These are phyloP conservation scores for Emydura subglobosa DNA, from an alignment of 2,113 vertebrate genomes.

Conservation along the genomic window DNA sequence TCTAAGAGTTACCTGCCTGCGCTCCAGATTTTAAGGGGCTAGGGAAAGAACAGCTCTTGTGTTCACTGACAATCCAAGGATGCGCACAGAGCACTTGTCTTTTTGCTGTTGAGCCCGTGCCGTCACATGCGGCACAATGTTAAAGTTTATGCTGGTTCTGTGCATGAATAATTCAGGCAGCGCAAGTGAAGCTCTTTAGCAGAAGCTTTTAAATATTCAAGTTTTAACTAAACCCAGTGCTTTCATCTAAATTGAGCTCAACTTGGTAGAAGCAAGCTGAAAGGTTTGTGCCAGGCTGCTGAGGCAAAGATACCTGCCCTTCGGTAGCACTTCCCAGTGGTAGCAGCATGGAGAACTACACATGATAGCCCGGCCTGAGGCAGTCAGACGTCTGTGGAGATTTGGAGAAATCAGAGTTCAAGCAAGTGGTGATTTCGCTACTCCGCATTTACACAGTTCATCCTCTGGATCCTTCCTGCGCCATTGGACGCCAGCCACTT, in stretches of 20 bases:
- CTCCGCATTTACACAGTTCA: background rate
- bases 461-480: background rate
- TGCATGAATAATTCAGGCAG: conserved; percentile 25
- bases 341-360: accelerated
- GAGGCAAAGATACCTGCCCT: background rate
- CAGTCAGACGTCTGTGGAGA: accelerated
- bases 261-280: background rate
- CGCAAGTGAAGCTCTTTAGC: background rate
- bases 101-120: background rate
- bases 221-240: background rate
- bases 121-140: accelerated
- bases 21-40: background rate
- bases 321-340: accelerated
- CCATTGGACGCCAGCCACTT: background rate
- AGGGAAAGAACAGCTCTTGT: background rate
- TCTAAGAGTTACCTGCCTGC: too few species aligned
- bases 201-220: background rate
- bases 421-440: background rate
- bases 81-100: background rate
- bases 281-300: accelerated
- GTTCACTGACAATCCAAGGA: background rate
- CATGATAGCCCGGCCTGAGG: background rate
- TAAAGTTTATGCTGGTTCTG: background rate
- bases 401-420: background rate
- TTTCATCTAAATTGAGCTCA: background rate